phyloP scores from a whole-genome alignment of 2,797 vertebrate genomes.

The Sebastiscus tertius region DNA sequence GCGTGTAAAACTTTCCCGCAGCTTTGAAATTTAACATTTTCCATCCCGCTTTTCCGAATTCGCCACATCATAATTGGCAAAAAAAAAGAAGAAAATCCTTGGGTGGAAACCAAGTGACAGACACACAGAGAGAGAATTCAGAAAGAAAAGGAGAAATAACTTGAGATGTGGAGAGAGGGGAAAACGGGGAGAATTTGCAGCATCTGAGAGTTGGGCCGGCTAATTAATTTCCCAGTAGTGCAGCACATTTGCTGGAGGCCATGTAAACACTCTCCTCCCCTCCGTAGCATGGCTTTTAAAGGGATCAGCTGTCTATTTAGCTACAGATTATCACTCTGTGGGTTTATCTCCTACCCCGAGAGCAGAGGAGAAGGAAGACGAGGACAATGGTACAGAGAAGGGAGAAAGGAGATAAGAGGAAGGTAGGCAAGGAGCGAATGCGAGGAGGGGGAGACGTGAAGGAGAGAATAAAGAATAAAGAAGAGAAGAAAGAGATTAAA shows the following conservation, averaged over 20 bases:
- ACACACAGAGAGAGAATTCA: not conserved
- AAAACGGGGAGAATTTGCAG: not conserved
- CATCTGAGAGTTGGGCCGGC: slow-evolving; percentile 36
- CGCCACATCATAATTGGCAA: not conserved
- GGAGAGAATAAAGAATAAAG: not conserved
- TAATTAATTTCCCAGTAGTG: slow-evolving; percentile 70
- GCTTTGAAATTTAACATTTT: slow-evolving; percentile 21
- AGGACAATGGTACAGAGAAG: slow-evolving; percentile 1
- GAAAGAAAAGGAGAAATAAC: not conserved
- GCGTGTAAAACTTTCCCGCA: not conserved
- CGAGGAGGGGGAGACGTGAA: not conserved
- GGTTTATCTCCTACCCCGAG: slow-evolving; percentile 51
- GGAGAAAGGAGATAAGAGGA: not conserved
- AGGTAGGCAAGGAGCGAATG: not conserved
- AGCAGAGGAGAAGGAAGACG: slow-evolving; percentile 9
- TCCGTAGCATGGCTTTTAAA: slow-evolving; percentile 47
- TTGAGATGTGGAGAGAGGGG: not conserved
- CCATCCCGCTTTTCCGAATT: not conserved
- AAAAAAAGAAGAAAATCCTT: not conserved
- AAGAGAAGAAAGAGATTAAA: not conserved
- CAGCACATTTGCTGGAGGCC: slow-evolving; percentile 57
- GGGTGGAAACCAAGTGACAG: not conserved
- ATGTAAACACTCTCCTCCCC: slow-evolving; percentile 65
- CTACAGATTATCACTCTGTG: slow-evolving; percentile 63
- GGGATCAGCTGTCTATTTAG: slow-evolving; percentile 69